Base-by-base conservation (phyloP, 1,140 invertebrate species). In the Apis cerana region DNA sequence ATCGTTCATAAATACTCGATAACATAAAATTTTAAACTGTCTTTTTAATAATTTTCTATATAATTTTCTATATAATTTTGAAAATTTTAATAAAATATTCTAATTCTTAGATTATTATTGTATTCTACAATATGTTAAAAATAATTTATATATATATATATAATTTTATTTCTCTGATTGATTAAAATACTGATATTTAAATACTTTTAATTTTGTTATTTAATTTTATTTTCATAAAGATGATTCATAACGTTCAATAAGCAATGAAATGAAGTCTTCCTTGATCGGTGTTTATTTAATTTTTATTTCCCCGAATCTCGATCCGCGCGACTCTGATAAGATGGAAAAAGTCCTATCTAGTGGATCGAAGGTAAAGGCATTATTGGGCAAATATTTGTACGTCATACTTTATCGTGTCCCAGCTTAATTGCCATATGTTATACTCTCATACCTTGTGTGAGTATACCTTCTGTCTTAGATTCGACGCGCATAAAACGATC, bases 361-460 rank as follows among this genome's bases (percentile, higher is more conserved):
- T 59, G 54, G 78, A 76, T 79, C 76, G 71, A 77, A 86, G 84
- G 86, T 76, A 85, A 89, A 89, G 89, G 89, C 88, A 78, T 88
- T 83, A 83, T 69, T 27, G 13, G 52, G 59, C 87, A 91, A 91
- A 91, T 90, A 89, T 91, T 91, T 90, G 89, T 75, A 64, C 70
- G 76, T 82, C 77, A 69, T 87, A 82, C 78, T 87, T 91, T 91
- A 91, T 91, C 89, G 74, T 85, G 59, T 80, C 74, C 68, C 67
- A 89, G 90, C 85, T 91, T 91, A 90, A 87, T 88, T 82, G 85
- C 88, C 88, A 89, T 89, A 89, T 89, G 88, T 80, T 84, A 62
- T 80, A 88, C 79, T 61, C 74, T 88, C 87, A 88, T 87, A 87
- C 83, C 84, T 87, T 83, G 80, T 62, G 50, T 43, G 33, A 5